Conservation (phyloP, 1,140 invertebrate species). For the Apocrypta bakeri region DNA sequence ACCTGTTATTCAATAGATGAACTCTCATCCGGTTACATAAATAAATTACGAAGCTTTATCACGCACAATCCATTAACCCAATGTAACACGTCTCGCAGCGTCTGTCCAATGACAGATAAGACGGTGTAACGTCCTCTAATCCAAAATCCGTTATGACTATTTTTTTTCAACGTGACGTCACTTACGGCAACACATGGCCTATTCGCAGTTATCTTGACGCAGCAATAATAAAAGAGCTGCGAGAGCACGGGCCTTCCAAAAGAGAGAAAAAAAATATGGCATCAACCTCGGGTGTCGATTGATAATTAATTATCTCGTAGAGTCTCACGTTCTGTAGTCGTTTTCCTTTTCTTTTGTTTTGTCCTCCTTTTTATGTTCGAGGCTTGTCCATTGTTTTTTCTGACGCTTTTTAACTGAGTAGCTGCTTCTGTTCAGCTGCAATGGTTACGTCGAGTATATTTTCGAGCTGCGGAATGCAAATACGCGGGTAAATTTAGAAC, state of each 20-base stretch:
- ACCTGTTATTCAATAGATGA: too few relatives aligned
- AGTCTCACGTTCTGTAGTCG: constrained; percentile 45
- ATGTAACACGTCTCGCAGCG: too few relatives aligned
- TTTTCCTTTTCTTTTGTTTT: constrained; percentile 16
- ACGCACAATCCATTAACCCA: too few relatives aligned
- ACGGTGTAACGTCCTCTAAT: neutral
- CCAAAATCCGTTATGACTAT: neutral
- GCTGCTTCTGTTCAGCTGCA: neutral
- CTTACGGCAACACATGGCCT: neutral
- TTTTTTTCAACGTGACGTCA: neutral
- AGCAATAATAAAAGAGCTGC: neutral
- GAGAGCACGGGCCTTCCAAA: neutral
- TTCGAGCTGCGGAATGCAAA: neutral
- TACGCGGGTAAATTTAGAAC: neutral
- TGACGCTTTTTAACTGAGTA: neutral
- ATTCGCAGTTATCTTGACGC: neutral
- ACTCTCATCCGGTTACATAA: too few relatives aligned
- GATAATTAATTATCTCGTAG: constrained; percentile 68
- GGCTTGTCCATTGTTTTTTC: neutral
- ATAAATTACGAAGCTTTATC: too few relatives aligned
- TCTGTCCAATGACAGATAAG: neutral
- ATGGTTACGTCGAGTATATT: neutral
- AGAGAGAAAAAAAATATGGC: constrained; percentile 34
- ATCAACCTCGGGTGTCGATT: constrained; percentile 57
- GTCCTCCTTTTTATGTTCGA: neutral